Base-by-base conservation (phyloP, 2,888 invertebrate genomes). In the Spodoptera exigua region DNA sequence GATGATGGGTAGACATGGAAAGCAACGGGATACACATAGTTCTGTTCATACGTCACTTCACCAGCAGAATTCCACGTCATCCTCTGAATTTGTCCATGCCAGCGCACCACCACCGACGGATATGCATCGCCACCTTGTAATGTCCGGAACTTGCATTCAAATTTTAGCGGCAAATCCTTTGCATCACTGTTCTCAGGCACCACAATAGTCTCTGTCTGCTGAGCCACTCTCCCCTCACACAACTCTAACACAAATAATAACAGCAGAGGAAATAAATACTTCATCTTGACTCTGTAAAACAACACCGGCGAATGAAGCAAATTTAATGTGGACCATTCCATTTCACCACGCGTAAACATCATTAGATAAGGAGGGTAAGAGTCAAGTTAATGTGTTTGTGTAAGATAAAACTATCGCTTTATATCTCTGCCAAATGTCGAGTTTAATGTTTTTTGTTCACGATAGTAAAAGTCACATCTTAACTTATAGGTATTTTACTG, bases 81-180 rank as follows among this genome's bases (percentile, higher is more conserved):
- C 55, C 51, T 49, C 36, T 47, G 78, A 1, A 82, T 45, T 45
- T 80, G 68, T 27, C 78, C 74, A 4, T 79, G 76, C 82, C 82
- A 87, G 48, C 71, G 81, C 32, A 88, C 79, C 2, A 89, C 64
- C 0, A 86, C 82, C 0, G 87, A 88, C 1, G 88, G 88, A n/a
- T 84, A 85, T 0, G 78, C 69, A 37, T 87, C 84, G 0, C 73
- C 79, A 1, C 64, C 71, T 49, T 80, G 75, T 37, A 88, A 57
- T 9, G 80, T 78, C 62, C 83, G 80, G 2, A 82, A 78, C 5
- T 64, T 75, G 55, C 89, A 89, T 3, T 75, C 58, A n/a, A 82
- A 78, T 48, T 60, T 63, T 14, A 87, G 74, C 9, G 79, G 71
- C 2, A 67, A 70, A 21, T 79, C 80, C 53, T 83, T 82, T 21